phyloP scores from a whole-genome alignment of 2,113 vertebrate species.

The Arizona elegans region DNA sequence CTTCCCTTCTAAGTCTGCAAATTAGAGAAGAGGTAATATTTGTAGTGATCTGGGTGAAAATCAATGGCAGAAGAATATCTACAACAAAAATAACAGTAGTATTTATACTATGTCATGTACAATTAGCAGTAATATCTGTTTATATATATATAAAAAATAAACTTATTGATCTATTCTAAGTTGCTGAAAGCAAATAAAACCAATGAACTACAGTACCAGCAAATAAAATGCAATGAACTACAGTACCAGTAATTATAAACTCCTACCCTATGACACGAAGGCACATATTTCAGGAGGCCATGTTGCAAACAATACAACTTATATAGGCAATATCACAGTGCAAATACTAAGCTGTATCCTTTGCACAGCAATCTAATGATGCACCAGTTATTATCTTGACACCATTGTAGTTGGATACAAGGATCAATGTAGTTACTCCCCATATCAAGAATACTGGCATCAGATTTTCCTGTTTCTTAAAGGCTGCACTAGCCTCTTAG shows the following conservation, averaged over 20 bases:
- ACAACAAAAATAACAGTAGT: background rate
- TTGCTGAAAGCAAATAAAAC: background rate
- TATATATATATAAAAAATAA: background rate
- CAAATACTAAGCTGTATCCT: background rate
- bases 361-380: background rate
- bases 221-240: background rate
- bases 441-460: background rate
- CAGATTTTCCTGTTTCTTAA: background rate
- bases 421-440: background rate
- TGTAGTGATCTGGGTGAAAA: accelerated
- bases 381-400: background rate
- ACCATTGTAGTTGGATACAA: background rate
- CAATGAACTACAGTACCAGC: background rate
- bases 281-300: background rate
- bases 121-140: conserved; percentile 1
- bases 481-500: background rate
- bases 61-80: background rate
- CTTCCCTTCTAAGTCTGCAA: background rate
- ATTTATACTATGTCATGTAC: background rate
- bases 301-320: background rate
- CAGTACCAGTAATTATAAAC: background rate
- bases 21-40: background rate
- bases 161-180: background rate
- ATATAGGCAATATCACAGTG: background rate
- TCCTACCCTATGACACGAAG: background rate